A percentile compares a stretch with the other conserved stretches of the same genome.
Conservation (phyloP, 2,888 invertebrate genomes). For the Microctonus aethiopoides region DNA sequence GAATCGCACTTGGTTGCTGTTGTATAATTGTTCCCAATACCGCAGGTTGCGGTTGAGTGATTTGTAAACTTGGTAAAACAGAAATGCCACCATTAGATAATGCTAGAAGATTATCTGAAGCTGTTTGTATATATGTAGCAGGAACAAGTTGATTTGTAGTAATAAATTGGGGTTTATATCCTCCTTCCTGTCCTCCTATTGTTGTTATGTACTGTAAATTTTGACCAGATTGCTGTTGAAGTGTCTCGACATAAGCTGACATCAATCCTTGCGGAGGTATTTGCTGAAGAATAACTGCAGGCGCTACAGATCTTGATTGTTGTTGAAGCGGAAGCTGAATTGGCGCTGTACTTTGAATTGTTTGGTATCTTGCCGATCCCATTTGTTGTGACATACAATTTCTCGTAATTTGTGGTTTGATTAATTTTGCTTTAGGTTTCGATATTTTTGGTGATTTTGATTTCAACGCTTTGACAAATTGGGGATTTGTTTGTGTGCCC, state of each 20-base stretch:
- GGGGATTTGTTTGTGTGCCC: conserved; percentile 41
- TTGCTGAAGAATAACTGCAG: conserved; percentile 78
- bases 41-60: conserved; percentile 60
- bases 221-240: conserved; percentile 77
- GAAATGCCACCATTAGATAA: conserved; percentile 63
- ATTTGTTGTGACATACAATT: conserved; percentile 47
- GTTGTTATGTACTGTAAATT: conserved; percentile 83
- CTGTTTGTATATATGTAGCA: conserved; percentile 62
- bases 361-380: conserved; percentile 51
- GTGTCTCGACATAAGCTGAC: conserved; percentile 76
- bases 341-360: conserved; percentile 67
- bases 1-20: conserved; percentile 70
- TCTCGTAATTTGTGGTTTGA: conserved; percentile 54
- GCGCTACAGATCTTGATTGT: conserved; percentile 70
- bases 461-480: conserved; percentile 48
- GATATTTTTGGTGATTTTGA: conserved; percentile 53
- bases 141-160: conserved; percentile 60
- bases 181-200: conserved; percentile 69
- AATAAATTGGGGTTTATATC: conserved; percentile 62
- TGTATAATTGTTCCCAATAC: conserved; percentile 67
- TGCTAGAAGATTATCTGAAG: conserved; percentile 60
- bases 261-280: conserved; percentile 72
- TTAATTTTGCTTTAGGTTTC: conserved; percentile 51
- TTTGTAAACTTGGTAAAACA: conserved; percentile 61
- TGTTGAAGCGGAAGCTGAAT: conserved; percentile 69